Evolutionary conservation across 2,797 vertebrate species (phyloP), one percentile per base, ranked within the genome.

Genomic region (Perdix hodgsoniae): DNA sequence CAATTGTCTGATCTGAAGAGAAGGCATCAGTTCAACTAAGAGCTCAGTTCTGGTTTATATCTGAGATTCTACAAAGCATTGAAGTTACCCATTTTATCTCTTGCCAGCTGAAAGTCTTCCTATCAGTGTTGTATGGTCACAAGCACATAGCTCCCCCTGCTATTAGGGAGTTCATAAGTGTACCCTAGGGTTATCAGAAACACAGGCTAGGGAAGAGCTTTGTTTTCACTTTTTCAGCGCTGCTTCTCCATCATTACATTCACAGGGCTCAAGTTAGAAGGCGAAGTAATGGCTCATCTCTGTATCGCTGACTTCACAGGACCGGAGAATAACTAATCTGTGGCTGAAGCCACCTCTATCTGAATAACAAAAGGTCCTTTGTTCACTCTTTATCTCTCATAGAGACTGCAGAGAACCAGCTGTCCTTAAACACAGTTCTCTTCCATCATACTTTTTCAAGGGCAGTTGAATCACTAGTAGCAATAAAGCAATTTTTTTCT

Each of bases 301-400:
- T 56, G 4, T 35, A 66, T 23, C 52, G 65, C 35, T 1, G 4
- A 60, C 29, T 66, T 86, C 6, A 84, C 11, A 9, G 5, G 31
- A 66, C 33, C 60, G 21, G 71, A 3, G 13, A 56, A 60, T 14
- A 69, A 7, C 24, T 42, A n/a, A 89, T 42, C 73, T 31, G 4
- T 9, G 12, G 21, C 66, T 70, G 67, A 73, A 81, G 78, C 27
- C 35, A 23, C 13, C 35, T 85, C 60, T 64, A 72, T 42, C 49
- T 49, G 35, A 42, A 19, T 47, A 42, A 0, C 59, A 13, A 5
- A 27, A 6, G 11, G 10, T 27, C 1, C 0, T 88, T 88, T 66
- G 24, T 19, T 65, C 52, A 64, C 33, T 12, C 39, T 40, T 17
- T 67, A 69, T 15, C 19, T 64, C 26, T 29, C 76, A 74, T 23